Conservation (phyloP, 2,113 vertebrate genomes). For the Pogona vitticeps region DNA sequence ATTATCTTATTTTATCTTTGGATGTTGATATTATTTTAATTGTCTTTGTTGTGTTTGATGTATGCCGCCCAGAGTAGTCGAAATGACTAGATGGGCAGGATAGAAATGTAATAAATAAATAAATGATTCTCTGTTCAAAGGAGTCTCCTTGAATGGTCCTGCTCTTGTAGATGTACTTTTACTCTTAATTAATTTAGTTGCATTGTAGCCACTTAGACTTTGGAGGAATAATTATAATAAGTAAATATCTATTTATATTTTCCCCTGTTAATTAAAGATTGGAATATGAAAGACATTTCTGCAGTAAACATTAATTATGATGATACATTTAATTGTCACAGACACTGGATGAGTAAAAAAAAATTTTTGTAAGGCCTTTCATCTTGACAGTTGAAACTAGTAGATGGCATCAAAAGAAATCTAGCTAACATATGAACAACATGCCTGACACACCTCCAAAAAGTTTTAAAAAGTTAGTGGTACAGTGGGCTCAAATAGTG, state of each 20-base stretch:
- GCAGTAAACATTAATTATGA: constrained; percentile 4
- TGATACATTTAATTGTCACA: neutral
- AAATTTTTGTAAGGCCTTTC: neutral
- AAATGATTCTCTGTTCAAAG: neutral
- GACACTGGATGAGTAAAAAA: neutral
- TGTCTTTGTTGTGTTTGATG: no score
- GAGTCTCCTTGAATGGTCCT: neutral
- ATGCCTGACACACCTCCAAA: neutral
- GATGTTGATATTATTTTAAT: neutral
- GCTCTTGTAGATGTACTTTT: neutral
- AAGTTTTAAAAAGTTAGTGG: neutral
- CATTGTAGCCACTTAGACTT: neutral
- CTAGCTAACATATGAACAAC: neutral
- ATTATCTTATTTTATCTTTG: no score
- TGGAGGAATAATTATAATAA: neutral
- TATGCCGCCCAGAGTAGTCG: no score
- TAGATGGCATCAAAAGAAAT: neutral
- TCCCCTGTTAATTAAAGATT: constrained; percentile 10
- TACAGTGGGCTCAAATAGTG: neutral
- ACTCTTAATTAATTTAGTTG: neutral
- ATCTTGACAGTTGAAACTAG: neutral
- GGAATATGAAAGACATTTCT: neutral
- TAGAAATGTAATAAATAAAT: no score
- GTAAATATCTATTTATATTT: constrained; percentile 1
- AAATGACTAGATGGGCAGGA: no score